Evolutionary conservation across 92 coral and sea anemone genomes (phyloP), one percentile per base, ranked within the genome.

Genomic region (Heteractis magnifica): DNA sequence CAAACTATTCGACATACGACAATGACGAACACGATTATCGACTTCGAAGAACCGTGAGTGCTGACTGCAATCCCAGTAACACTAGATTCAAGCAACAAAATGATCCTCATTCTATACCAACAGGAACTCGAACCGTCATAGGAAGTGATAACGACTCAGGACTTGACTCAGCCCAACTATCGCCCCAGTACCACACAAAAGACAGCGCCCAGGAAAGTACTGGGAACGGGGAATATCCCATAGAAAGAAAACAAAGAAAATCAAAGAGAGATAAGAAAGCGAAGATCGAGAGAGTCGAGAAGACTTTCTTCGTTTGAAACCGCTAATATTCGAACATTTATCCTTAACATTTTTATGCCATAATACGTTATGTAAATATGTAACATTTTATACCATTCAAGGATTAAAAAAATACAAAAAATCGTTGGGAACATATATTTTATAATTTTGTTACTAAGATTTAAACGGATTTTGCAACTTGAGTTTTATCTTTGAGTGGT

Each of bases 281-380:
- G 23, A 84, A 85, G 55, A 85, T 80, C 65, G 94, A 86, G 34
- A 88, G 72, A 86, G 89, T 92, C 51, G 92, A 92, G 77, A 92
- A 86, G 77, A 92, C 92, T 8, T 92, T 85, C 72, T 92, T 92
- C 78, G 96, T 92, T 52, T 92, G 79, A 83, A 76, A 56, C n/a
- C 21, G 7, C 18, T 19, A 13, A 68, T 10, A 68, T 13, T 60
- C 5, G 68, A 10, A 60, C 6, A 26, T 26, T 26, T 26, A 26
- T 26, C 34, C 34, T 26, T 26, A 34, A 34, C 44, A 34, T 2
- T 34, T 34, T 34, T 34, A 2, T 34, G 44, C 44, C 44, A 34
- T 34, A 34, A 34, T 34, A 34, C 44, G 44, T 34, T 34, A 0
- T 34, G 44, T 34, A 34, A 34, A 34, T 34, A 34, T 34, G 3